Evolutionary conservation across 2,888 invertebrate species (phyloP), one percentile per base, ranked within the genome.

Genomic region (Stenchaetothrips biformis): DNA sequence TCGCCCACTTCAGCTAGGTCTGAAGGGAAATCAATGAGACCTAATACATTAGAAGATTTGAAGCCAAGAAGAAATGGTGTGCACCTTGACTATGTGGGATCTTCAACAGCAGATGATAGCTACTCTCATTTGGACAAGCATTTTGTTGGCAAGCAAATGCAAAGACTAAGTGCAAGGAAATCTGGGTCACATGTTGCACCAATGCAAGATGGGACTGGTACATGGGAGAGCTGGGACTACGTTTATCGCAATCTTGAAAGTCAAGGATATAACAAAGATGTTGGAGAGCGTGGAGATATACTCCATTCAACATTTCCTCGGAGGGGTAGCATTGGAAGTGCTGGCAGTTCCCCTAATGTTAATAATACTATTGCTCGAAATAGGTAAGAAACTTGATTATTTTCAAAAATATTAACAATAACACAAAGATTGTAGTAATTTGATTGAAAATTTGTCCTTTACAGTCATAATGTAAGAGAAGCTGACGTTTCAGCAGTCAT

Each of bases 231-330:
- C 80, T 95, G 95, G 95, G 93, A 93, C 85, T 94, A 93, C 85
- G 94, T 95, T 0, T 95, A 92, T 85, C 90, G 91, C 83, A 92
- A 93, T 85, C 87, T 95, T 59, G 93, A 94, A 81, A 92, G 91
- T 83, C 91, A 93, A 84, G 92, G 93, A 0, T 93, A 93, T 83
- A 88, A 87, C 11, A 89, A 88, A 48, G 93, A 93, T 83, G 85
- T 91, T 9, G 91, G 91, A 0, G 91, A 91, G 83, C 86, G 92
- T 78, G 92, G 91, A 81, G 91, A 94, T 83, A 88, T 92, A 81
- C 83, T 91, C 74, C 67, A 74, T 21, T 53, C 53, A 13, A 74
- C 67, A 25, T 74, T 74, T 25, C 67, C 67, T 25, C 67, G 67
- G 0, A 74, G 67, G 11, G 81, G 82, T 80, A 79, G 79, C 25